Evolutionary conservation across 2,888 invertebrate genomes (phyloP), one percentile per base, ranked within the genome.

Genomic region (Phalangium opilio): DNA sequence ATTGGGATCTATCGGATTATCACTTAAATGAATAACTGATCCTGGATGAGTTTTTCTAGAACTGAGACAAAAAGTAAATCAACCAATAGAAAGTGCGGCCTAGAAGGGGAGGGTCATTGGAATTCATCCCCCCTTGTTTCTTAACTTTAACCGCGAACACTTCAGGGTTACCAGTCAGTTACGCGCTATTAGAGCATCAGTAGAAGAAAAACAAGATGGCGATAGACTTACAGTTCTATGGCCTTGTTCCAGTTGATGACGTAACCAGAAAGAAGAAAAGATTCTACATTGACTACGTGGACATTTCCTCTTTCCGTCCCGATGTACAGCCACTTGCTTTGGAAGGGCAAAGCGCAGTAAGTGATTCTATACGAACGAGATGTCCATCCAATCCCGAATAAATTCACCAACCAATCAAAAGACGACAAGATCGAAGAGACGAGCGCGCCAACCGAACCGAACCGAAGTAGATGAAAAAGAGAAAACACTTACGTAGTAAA

Each of bases 241-340:
- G 95, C 91, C 75, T 98, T 98, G 75, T 98, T 98, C 98, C 98
- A 98, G 76, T 96, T 95, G 75, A 98, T 91, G 70, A 93, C 79
- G 74, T 98, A 98, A 56, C 95, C 93, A 64, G 93, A 93, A 61
- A 98, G 78, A 63, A 79, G 76, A 73, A 98, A 98, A 61, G 83
- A 81, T 72, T 95, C 95, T 62, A 96, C 81, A 72, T 95, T 86
- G 64, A 95, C 86, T 58, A 96, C 79, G 71, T 98, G 93, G 62
- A 96, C 84, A 74, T 98, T 98, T 57, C 98, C 98, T 60, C 86
- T 77, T 69, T 96, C 95, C 49, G 96, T 93, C 60, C 98, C 98
- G 59, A 96, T 83, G 73, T 95, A 93, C 63, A 96, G 71, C 96
- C 96, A 98, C 73, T 93, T 93, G 64, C 91, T 90, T 71, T 89